A percentile compares a stretch with the other conserved stretches of the same genome.
These are phyloP conservation scores for Idaea straminata DNA, from an alignment of 2,888 invertebrate genomes.

Conservation along the genomic window DNA sequence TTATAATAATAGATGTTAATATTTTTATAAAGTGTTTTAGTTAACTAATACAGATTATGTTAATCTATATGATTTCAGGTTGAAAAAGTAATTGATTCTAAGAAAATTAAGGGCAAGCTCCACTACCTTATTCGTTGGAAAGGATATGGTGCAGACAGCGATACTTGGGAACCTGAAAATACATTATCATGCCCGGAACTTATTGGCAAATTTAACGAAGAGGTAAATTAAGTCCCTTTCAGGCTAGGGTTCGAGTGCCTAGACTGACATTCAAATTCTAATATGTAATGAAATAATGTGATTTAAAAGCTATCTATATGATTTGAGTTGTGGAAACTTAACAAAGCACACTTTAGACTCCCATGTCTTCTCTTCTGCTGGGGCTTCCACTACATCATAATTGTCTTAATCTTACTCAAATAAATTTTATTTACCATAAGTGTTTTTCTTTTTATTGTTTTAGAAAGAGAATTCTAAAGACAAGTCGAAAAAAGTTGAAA, in stretches of 20 bases:
- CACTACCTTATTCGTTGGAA: slow-evolving; percentile 89
- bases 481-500: slow-evolving; percentile 36
- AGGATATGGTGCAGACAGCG: slow-evolving; percentile 84
- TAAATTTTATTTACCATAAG: background rate
- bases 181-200: slow-evolving; percentile 85
- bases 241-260: too few species aligned
- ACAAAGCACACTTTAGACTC: background rate
- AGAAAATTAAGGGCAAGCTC: slow-evolving; percentile 83
- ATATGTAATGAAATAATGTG: too few species aligned
- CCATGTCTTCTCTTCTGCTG: too few species aligned
- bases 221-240: slow-evolving; percentile 39
- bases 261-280: too few species aligned
- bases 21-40: background rate
- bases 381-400: background rate
- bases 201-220: slow-evolving; percentile 75
- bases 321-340: background rate
- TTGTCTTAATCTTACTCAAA: background rate
- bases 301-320: too few species aligned
- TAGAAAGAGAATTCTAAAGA: slow-evolving; percentile 66
- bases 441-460: slow-evolving; percentile 18
- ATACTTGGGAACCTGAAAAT: slow-evolving; percentile 88
- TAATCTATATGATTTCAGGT: slow-evolving; percentile 74
- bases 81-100: slow-evolving; percentile 85
- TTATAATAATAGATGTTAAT: too few species aligned
- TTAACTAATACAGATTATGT: background rate